phyloP scores from a whole-genome alignment of 2,888 invertebrate species.

The Tortrix viridana region DNA sequence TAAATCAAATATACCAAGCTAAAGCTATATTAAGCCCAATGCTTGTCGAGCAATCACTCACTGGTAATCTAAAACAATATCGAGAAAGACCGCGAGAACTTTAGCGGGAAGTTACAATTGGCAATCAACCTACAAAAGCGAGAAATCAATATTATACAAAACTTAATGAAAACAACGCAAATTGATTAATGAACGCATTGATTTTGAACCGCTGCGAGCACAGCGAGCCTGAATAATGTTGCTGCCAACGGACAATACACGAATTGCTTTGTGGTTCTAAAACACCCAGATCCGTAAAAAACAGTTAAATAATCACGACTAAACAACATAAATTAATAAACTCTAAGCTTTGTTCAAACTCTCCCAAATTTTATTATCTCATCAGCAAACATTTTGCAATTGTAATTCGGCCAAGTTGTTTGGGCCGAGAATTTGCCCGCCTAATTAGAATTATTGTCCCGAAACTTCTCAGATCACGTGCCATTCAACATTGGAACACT shows the following conservation, averaged over 20 bases:
- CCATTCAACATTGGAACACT: slow-evolving; percentile 56
- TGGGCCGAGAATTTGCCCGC: slow-evolving; percentile 49
- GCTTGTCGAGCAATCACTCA: no score
- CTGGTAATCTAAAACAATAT: no score
- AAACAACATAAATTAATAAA: slow-evolving; percentile 33
- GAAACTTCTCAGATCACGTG: slow-evolving; percentile 61
- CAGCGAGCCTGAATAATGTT: no score
- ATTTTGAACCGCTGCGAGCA: neutral
- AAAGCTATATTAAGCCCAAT: no score
- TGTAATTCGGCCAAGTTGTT: slow-evolving; percentile 47
- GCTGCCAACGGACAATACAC: no score
- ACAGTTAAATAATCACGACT: slow-evolving; percentile 15
- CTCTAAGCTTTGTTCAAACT: slow-evolving; percentile 19
- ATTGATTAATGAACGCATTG: slow-evolving; percentile 4
- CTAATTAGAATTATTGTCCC: slow-evolving; percentile 64
- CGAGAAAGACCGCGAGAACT: no score
- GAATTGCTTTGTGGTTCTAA: neutral
- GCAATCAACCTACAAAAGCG: neutral
- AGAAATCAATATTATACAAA: slow-evolving; percentile 2
- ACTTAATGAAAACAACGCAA: neutral
- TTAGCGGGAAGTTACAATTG: neutral
- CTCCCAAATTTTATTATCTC: slow-evolving; percentile 17
- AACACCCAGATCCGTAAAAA: no score
- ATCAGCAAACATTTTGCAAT: slow-evolving; percentile 28
- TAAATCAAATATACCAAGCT: no score